Evolutionary conservation across 2,113 vertebrate genomes (phyloP).

Genomic region (Eretmochelys imbricata): DNA sequence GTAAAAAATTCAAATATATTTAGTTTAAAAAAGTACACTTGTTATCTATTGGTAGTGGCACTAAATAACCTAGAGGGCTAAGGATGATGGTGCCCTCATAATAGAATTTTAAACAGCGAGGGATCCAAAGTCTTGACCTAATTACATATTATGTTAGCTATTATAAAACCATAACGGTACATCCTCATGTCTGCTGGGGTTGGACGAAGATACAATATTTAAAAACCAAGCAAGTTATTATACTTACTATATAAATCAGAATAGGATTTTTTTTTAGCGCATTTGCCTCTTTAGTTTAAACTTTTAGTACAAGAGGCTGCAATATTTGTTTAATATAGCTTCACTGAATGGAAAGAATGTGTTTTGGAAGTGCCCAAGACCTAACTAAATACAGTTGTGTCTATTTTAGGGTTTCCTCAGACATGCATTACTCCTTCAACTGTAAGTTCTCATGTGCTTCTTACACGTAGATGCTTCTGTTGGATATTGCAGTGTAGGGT

Average conservation of each 20-base stretch:
- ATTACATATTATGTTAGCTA: not conserved
- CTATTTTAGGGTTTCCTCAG: conserved; percentile 22
- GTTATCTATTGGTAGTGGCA: not conserved
- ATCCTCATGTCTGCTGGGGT: not conserved
- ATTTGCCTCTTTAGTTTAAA: not conserved
- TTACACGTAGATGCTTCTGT: not conserved
- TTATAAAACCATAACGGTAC: not conserved
- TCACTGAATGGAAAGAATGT: conserved; percentile 6
- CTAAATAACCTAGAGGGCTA: conserved; percentile 9
- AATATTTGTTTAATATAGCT: not conserved
- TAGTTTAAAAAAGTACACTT: conserved; percentile 4
- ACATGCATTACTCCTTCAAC: not conserved
- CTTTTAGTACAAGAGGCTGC: not conserved
- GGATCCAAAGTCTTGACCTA: not conserved
- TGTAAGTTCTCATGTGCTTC: not conserved
- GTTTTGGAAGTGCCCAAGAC: not conserved
- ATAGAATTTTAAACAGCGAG: conserved; percentile 11
- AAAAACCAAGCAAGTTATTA: conserved; percentile 15
- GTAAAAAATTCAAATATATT: conserved; percentile 20
- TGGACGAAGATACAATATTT: conserved; percentile 6
- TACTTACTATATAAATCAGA: conserved; percentile 20
- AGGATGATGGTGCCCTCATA: not conserved
- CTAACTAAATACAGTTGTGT: not conserved
- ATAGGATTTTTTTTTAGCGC: not conserved
- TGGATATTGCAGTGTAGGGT: not conserved